phyloP scores from a whole-genome alignment of 2,113 vertebrate species.

The Myiopsitta monachus region DNA sequence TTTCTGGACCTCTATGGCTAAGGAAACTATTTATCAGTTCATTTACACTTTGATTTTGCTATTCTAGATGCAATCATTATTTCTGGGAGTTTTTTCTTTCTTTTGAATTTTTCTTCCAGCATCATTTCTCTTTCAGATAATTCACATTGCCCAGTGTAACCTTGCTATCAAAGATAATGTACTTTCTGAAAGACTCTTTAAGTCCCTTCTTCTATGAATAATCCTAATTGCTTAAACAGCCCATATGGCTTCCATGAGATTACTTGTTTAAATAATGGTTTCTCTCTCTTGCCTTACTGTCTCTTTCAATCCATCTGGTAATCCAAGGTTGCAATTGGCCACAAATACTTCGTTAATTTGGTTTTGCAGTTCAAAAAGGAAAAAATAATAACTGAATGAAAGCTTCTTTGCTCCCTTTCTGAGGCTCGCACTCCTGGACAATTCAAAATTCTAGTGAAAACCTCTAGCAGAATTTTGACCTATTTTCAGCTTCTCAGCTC shows the following conservation, averaged over 20 bases:
- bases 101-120: not conserved
- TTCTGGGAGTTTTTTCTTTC: not conserved
- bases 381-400: not conserved
- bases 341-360: constrained; percentile 11
- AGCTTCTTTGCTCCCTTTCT: not conserved
- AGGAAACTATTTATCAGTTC: not conserved
- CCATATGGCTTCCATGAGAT: constrained; percentile 55
- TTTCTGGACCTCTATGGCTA: not conserved
- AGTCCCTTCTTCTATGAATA: constrained; percentile 31
- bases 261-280: constrained; percentile 49
- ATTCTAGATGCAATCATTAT: not conserved
- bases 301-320: constrained; percentile 48
- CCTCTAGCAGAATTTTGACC: not conserved
- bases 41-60: not conserved
- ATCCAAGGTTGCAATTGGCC: constrained; percentile 10
- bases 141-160: constrained; percentile 12
- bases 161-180: constrained; percentile 46
- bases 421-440: not conserved
- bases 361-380: not conserved
- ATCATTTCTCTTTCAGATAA: not conserved
- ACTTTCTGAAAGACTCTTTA: constrained; percentile 31
- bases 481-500: not conserved
- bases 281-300: constrained; percentile 30
- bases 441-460: not conserved
- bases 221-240: constrained; percentile 54